A percentile compares a stretch with the other conserved stretches of the same genome.
phyloP scores from a whole-genome alignment of 1,140 invertebrate species.

The Drosophila parvula region DNA sequence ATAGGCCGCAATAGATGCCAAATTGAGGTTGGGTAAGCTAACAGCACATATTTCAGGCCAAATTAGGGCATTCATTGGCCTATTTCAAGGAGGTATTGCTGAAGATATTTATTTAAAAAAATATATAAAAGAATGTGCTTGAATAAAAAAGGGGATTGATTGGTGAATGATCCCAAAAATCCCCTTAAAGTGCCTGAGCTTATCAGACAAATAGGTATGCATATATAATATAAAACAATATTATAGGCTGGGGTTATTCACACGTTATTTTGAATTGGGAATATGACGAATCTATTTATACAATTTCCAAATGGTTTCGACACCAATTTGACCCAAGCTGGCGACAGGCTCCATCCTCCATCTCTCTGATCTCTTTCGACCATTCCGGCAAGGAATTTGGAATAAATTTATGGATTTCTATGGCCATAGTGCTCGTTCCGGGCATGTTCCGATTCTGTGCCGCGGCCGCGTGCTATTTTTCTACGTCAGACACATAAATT shows the following conservation, averaged over 20 bases:
- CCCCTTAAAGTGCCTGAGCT: not conserved
- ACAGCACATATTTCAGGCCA: slow-evolving; percentile 1
- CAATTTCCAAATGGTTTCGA: slow-evolving; percentile 38
- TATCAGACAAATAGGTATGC: slow-evolving; percentile 9
- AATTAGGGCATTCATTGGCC: slow-evolving; percentile 10
- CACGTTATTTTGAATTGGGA: not conserved
- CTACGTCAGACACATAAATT: slow-evolving; percentile 80
- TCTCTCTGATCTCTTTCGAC: slow-evolving; percentile 5
- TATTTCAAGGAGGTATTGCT: not conserved
- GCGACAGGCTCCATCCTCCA: slow-evolving; percentile 10
- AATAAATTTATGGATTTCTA: slow-evolving; percentile 72
- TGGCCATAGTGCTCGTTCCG: slow-evolving; percentile 45
- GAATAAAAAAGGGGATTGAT: not conserved
- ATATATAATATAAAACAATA: not conserved
- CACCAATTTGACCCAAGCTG: slow-evolving; percentile 41
- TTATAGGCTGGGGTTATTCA: slow-evolving; percentile 25
- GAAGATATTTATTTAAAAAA: not conserved
- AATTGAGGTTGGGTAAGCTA: slow-evolving; percentile 40
- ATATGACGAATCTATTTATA: slow-evolving; percentile 50
- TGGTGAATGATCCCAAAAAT: not conserved
- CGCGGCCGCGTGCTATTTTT: slow-evolving; percentile 79
- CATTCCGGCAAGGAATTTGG: slow-evolving; percentile 41
- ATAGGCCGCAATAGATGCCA: slow-evolving; percentile 18
- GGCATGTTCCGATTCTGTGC: slow-evolving; percentile 57
- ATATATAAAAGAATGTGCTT: not conserved